phyloP scores from a whole-genome alignment of 2,888 invertebrate species.

The Mactromeris polynyma region DNA sequence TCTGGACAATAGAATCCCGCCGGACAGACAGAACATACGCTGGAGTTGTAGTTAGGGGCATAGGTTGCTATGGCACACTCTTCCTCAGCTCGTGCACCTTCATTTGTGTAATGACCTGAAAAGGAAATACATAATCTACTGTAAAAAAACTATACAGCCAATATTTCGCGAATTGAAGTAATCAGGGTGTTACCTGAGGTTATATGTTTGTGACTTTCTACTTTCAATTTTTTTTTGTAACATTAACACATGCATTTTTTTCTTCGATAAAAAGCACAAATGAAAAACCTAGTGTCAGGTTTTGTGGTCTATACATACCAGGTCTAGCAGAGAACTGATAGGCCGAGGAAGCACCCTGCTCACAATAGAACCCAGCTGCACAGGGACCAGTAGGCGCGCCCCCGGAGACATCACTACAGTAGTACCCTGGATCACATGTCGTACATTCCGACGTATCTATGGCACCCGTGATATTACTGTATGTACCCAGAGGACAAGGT shows the following conservation, averaged over 20 bases:
- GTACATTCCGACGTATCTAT: constrained; percentile 84
- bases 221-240: too few relatives aligned
- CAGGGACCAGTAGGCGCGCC: constrained; percentile 79
- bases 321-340: constrained; percentile 78
- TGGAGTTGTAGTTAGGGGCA: constrained; percentile 78
- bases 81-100: constrained; percentile 80
- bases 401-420: constrained; percentile 82
- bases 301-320: constrained; percentile 76
- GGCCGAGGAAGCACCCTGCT: constrained; percentile 76
- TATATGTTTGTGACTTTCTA: too few relatives aligned
- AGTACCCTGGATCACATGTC: constrained; percentile 83
- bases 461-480: constrained; percentile 85
- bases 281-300: too few relatives aligned
- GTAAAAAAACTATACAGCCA: background rate
- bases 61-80: constrained; percentile 84
- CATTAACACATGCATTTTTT: too few relatives aligned
- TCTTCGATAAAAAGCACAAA: too few relatives aligned
- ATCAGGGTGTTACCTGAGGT: too few relatives aligned
- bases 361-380: constrained; percentile 80
- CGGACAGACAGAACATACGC: constrained; percentile 81
- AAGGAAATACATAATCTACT: constrained; percentile 48
- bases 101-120: constrained; percentile 83
- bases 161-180: too few relatives aligned
- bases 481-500: constrained; percentile 85
- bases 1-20: constrained; percentile 85